phyloP scores from a whole-genome alignment of 2,797 vertebrate species.

The Heterohyrax brucei region DNA sequence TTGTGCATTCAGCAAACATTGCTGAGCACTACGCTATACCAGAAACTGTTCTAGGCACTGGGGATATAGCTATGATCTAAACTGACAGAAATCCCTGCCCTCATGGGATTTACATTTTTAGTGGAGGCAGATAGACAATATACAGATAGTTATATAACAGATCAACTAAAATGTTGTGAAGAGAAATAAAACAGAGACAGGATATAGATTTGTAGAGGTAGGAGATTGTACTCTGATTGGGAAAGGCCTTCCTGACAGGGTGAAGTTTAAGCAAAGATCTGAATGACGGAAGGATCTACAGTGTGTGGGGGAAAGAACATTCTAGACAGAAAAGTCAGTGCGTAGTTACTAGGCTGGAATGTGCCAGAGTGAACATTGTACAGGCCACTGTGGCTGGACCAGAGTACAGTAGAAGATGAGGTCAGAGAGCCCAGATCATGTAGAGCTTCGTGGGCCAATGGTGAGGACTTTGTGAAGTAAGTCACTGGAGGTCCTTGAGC shows the following conservation, averaged over 20 bases:
- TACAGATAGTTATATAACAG: not conserved
- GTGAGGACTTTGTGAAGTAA: not conserved
- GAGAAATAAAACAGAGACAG: not conserved
- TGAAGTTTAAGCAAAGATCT: slow-evolving; percentile 44
- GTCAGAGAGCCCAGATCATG: not conserved
- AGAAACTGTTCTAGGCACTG: not conserved
- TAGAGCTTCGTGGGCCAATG: not conserved
- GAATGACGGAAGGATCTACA: slow-evolving; percentile 2
- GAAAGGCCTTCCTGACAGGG: not conserved
- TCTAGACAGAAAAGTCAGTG: not conserved
- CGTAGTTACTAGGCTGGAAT: not conserved
- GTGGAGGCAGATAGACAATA: not conserved
- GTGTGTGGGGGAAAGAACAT: not conserved
- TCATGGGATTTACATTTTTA: not conserved
- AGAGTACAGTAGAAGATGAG: not conserved
- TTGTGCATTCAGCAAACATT: not conserved
- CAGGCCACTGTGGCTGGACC: not conserved
- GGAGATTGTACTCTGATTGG: not conserved
- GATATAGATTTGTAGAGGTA: not conserved
- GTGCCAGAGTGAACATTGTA: not conserved
- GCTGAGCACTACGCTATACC: not conserved
- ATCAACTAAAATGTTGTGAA: not conserved
- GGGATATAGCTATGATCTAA: slow-evolving; percentile 38
- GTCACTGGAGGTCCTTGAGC: not conserved
- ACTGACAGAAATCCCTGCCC: not conserved